phyloP scores from a whole-genome alignment of 1,140 invertebrate species.

The Hyles vespertilio region DNA sequence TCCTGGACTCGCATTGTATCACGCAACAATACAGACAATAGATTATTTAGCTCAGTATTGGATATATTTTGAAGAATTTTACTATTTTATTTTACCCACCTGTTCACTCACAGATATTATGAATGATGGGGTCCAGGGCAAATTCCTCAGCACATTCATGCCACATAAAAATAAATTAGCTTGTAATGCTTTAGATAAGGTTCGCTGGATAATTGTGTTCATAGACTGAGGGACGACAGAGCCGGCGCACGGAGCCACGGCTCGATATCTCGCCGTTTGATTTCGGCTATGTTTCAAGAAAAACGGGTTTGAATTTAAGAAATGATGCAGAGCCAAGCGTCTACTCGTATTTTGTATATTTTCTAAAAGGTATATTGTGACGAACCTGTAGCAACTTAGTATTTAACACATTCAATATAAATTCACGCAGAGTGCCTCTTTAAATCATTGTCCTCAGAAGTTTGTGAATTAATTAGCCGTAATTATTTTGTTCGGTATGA shows the following conservation, averaged over 20 bases:
- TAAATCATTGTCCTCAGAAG: slow-evolving; percentile 56
- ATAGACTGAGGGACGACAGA: slow-evolving; percentile 59
- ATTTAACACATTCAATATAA: slow-evolving; percentile 60
- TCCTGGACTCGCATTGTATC: slow-evolving; percentile 36
- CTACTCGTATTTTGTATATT: slow-evolving; percentile 48
- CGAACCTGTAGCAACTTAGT: slow-evolving; percentile 43
- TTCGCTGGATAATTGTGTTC: slow-evolving; percentile 74
- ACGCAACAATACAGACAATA: slow-evolving; percentile 8
- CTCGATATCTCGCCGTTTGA: slow-evolving; percentile 12
- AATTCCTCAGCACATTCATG: slow-evolving; percentile 61
- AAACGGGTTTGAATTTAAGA: slow-evolving; percentile 11
- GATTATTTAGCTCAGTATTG: slow-evolving; percentile 2
- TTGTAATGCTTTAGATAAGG: slow-evolving; percentile 74
- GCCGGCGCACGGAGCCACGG: slow-evolving; percentile 10
- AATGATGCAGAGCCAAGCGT: slow-evolving; percentile 22
- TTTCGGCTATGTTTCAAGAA: slow-evolving; percentile 11
- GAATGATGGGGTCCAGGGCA: slow-evolving; percentile 12
- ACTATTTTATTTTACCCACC: background rate
- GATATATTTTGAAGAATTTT: no score
- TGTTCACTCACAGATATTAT: background rate
- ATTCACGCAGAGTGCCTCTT: slow-evolving; percentile 73
- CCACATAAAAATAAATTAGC: slow-evolving; percentile 71
- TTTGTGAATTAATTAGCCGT: slow-evolving; percentile 63
- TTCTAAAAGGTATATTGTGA: slow-evolving; percentile 29
- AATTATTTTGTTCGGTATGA: slow-evolving; percentile 57